phyloP scores from a whole-genome alignment of 2,797 vertebrate genomes.

The Silurus aristotelis region DNA sequence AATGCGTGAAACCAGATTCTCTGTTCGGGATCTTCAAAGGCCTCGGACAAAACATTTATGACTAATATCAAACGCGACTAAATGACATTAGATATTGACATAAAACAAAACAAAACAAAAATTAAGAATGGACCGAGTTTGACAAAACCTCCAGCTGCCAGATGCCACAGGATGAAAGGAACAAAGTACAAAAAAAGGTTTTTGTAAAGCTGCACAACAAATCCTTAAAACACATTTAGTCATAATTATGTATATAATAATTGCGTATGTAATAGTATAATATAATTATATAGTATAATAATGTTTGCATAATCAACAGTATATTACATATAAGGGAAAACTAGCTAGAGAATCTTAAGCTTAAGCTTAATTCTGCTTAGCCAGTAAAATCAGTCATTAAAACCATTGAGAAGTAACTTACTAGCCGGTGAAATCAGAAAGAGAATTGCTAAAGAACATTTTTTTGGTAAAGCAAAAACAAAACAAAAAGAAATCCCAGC shows the following conservation, averaged over 20 bases:
- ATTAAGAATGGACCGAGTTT: neutral
- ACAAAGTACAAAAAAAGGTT: neutral
- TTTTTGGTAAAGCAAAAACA: too few species aligned
- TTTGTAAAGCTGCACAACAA: neutral
- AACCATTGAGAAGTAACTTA: neutral
- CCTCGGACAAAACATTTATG: constrained; percentile 13
- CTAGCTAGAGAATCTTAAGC: too few species aligned
- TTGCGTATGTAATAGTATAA: too few species aligned
- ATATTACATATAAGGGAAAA: too few species aligned
- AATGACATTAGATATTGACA: neutral
- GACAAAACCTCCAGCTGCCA: constrained; percentile 1
- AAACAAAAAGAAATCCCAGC: neutral
- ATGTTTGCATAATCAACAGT: too few species aligned
- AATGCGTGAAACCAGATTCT: neutral
- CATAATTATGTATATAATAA: too few species aligned
- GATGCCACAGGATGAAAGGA: neutral
- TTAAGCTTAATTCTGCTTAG: neutral
- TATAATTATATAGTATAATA: too few species aligned
- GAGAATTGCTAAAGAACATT: neutral
- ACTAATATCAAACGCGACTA: constrained; percentile 9
- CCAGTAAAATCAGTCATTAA: neutral
- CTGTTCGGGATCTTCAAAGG: constrained; percentile 1
- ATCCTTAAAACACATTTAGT: neutral
- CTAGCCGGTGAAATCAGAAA: neutral
- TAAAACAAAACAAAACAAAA: neutral